Percentiles rank a stretch among this genome's conserved stretches.
Evolutionary conservation across 2,797 vertebrate species (phyloP).

Genomic region (Hylomyscus alleni): DNA sequence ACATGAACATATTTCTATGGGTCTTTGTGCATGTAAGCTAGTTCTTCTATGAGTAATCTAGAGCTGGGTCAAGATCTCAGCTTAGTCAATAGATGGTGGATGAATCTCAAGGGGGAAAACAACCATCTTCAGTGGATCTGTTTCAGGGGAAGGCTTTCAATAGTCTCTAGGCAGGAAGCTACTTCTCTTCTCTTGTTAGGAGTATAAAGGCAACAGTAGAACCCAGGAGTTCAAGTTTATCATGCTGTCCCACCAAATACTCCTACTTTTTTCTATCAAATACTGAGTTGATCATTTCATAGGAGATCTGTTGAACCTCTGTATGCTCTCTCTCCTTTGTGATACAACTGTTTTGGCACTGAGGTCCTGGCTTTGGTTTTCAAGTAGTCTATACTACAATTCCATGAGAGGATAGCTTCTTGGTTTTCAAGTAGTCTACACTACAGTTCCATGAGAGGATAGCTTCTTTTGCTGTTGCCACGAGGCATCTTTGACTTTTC

Average conservation of each 20-base stretch:
- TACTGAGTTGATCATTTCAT: neutral
- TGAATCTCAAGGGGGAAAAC: neutral
- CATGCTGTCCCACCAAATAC: neutral
- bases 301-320: neutral
- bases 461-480: neutral
- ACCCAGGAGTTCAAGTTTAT: neutral
- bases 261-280: neutral
- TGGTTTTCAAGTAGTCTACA: neutral
- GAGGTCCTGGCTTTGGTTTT: neutral
- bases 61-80: neutral
- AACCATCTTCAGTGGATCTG: neutral
- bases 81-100: neutral
- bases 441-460: neutral
- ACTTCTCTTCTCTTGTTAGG: neutral
- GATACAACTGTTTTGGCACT: neutral
- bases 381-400: neutral
- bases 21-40: neutral
- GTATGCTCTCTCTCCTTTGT: neutral
- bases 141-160: neutral
- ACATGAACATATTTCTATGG: neutral
- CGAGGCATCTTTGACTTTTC: slow-evolving; percentile 20
- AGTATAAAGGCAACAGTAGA: neutral
- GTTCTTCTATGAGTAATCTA: slow-evolving; percentile 1
- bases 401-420: neutral
- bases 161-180: neutral